These are phyloP conservation scores for Tachina lurida DNA, from an alignment of 2,888 invertebrate genomes.

Conservation along the genomic window DNA sequence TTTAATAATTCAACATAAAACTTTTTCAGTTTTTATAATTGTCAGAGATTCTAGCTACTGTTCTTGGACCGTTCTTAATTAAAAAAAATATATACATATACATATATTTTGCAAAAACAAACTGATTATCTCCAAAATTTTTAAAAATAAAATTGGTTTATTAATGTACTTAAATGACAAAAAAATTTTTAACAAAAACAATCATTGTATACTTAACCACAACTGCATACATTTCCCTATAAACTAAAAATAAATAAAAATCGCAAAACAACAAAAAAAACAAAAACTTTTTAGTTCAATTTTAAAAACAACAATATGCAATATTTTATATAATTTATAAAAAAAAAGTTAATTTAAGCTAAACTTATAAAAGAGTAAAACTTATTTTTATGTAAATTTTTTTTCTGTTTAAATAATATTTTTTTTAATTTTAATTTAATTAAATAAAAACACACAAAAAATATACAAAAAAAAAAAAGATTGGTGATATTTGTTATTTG, in stretches of 20 bases:
- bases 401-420: slow-evolving; percentile 50
- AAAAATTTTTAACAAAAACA: slow-evolving; percentile 4
- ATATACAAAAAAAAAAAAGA: slow-evolving; percentile 62
- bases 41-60: too few species aligned
- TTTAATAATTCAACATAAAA: too few species aligned
- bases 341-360: slow-evolving; percentile 48
- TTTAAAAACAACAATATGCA: slow-evolving; percentile 68
- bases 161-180: slow-evolving; percentile 56
- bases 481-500: slow-evolving; percentile 73
- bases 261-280: slow-evolving; percentile 13
- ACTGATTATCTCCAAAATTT: neutral
- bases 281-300: slow-evolving; percentile 44
- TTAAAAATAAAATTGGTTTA: slow-evolving; percentile 23
- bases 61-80: too few species aligned
- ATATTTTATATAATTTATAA: slow-evolving; percentile 65
- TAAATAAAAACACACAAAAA: slow-evolving; percentile 65
- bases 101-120: too few species aligned
- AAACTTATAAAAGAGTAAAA: slow-evolving; percentile 49
- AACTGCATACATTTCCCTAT: slow-evolving; percentile 4
- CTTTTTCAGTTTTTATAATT: too few species aligned
- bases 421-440: slow-evolving; percentile 54
- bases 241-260: neutral
- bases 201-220: slow-evolving; percentile 7
- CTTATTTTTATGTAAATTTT: slow-evolving; percentile 64
- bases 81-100: too few species aligned